Base-by-base conservation (phyloP, 2,797 vertebrate genomes). In the Pseudochaenichthys georgianus region DNA sequence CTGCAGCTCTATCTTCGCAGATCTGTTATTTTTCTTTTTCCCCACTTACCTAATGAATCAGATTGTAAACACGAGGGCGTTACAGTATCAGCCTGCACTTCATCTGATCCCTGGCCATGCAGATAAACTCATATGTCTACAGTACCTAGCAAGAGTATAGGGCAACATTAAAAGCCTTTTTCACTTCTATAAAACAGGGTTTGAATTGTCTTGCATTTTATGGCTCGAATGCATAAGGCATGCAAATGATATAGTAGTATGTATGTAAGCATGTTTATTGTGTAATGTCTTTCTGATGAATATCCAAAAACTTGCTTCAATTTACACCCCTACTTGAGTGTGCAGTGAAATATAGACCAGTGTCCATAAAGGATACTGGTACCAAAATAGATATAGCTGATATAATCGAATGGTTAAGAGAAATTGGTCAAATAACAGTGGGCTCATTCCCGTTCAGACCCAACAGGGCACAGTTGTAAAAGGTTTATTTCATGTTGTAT, bases 401-500 rank as follows among this genome's bases (percentile, higher is more conserved):
- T 46, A 21, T 11, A 11, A 41, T 6, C 66, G n/a, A 31, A 17
- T 61, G 31, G 68, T 62, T 69, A 46, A 13, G 34, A 45, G 50
- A 59, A 11, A 63, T 17, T 4, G 23, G 23, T 66, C 3, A 51
- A 64, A 61, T 23, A 51, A n/a, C 16, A 41, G 13, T 21, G 16
- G 50, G 45, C 19, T 51, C 6, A 28, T 60, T 76, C 43, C 11
- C 34, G 34, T 42, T 19, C 52, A 63, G n/a, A 55, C 28, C 41
- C 13, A 64, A 70, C 45, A 53, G 34, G 46, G 38, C 17, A 73
- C 16, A 70, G 54, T 52, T 11, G 62, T 28, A 43, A 55, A 50
- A 23, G 17, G 46, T 31, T 61, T 58, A 68, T 52, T 70, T 42
- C 48, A n/a, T 58, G 41, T 66, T 78, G 38, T 64, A n/a, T 23